Evolutionary conservation across 1,140 invertebrate genomes (phyloP).

Genomic region (Alviniconcha marisindica): DNA sequence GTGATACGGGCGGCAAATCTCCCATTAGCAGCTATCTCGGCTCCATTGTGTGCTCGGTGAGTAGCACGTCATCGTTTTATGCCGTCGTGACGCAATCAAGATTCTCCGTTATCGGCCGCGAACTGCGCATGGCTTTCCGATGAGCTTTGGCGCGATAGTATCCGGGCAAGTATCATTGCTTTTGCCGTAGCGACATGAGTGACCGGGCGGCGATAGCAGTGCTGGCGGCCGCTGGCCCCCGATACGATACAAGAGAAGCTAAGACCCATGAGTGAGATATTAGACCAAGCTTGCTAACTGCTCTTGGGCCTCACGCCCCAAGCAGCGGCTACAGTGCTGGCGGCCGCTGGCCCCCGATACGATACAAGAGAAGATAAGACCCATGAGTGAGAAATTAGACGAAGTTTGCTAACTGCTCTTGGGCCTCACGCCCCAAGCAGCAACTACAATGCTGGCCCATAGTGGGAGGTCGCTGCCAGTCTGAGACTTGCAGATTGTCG

Average conservation of each 20-base stretch:
- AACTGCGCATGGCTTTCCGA: background rate
- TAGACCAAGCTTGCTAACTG: background rate
- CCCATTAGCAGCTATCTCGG: background rate
- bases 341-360: background rate
- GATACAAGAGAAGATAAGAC: background rate
- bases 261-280: background rate
- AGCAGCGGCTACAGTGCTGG: background rate
- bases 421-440: background rate
- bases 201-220: background rate
- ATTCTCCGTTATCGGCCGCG: background rate
- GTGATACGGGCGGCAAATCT: background rate
- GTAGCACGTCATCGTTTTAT: constrained; percentile 1
- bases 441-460: background rate
- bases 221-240: background rate
- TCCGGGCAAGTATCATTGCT: background rate
- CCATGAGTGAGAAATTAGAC: background rate
- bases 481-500: too few species aligned
- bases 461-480: too few species aligned
- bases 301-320: background rate
- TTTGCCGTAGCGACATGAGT: background rate
- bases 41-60: background rate
- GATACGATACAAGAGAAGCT: background rate
- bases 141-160: background rate
- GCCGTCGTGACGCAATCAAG: background rate
- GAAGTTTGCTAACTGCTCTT: background rate